Conservation (phyloP, 2,888 invertebrate species). For the Drosophila mimetica region DNA sequence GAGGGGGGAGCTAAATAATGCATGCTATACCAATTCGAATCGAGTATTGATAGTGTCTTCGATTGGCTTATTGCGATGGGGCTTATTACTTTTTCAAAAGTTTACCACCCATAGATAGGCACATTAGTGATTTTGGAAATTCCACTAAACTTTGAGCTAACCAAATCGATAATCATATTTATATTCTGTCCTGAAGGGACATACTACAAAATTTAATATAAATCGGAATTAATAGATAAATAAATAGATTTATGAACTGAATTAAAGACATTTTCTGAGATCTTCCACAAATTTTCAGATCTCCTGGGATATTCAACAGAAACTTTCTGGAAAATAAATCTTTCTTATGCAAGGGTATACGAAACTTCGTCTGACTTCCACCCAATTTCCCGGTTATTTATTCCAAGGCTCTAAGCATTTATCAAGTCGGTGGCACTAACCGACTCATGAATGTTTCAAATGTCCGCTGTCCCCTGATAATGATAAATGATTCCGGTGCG, state of each 20-base stretch:
- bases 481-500: slow-evolving; percentile 60
- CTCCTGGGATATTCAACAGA: too few relatives aligned
- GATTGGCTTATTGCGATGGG: slow-evolving; percentile 47
- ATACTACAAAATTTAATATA: neutral
- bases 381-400: slow-evolving; percentile 1
- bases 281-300: too few relatives aligned
- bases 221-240: neutral
- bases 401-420: slow-evolving; percentile 45
- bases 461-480: slow-evolving; percentile 62
- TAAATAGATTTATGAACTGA: neutral
- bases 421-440: slow-evolving; percentile 52
- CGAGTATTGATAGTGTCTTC: slow-evolving; percentile 68
- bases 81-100: slow-evolving; percentile 6
- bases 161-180: slow-evolving; percentile 6
- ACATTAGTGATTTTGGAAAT: slow-evolving; percentile 27
- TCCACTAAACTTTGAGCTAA: neutral
- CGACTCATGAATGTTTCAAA: slow-evolving; percentile 63
- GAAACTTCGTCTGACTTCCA: neutral
- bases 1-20: slow-evolving; percentile 40
- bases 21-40: slow-evolving; percentile 43
- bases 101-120: slow-evolving; percentile 34
- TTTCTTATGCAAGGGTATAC: neutral
- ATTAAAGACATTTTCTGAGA: too few relatives aligned
- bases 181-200: neutral
- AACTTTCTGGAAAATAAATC: too few relatives aligned